A percentile compares a stretch with the other conserved stretches of the same genome.
phyloP scores from a whole-genome alignment of 2,888 invertebrate species.

The Desoria tigrina region DNA sequence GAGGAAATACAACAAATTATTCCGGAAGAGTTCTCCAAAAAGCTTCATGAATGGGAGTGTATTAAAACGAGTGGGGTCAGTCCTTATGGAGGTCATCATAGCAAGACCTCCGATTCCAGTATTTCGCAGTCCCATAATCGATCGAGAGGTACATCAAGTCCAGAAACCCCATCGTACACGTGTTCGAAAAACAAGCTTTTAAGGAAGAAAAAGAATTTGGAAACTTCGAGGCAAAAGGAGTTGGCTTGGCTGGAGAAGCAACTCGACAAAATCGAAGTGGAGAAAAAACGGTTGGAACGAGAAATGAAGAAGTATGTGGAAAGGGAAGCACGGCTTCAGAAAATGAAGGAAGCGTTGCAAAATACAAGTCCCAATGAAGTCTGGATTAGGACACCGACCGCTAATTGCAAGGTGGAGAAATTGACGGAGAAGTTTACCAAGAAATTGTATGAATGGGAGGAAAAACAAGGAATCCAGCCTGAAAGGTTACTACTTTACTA shows the following conservation, averaged over 20 bases:
- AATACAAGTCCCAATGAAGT: conserved; percentile 65
- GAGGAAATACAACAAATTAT: conserved; percentile 63
- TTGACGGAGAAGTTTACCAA: conserved; percentile 82
- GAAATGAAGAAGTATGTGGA: conserved; percentile 67
- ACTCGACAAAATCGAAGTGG: conserved; percentile 64
- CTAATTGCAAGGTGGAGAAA: conserved; percentile 80
- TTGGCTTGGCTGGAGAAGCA: conserved; percentile 65
- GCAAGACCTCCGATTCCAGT: not conserved
- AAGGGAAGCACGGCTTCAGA: conserved; percentile 60
- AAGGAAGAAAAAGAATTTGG: conserved; percentile 19
- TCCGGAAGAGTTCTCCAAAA: conserved; percentile 79
- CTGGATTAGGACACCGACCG: conserved; percentile 77
- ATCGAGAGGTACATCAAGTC: not conserved
- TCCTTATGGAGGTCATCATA: conserved; percentile 2
- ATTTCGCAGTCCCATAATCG: not conserved
- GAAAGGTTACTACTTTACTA: too few relatives aligned
- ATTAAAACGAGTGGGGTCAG: conserved; percentile 63
- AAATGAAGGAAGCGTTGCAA: conserved; percentile 18
- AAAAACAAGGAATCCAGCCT: conserved; percentile 80
- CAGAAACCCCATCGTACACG: not conserved
- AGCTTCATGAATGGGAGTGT: conserved; percentile 82
- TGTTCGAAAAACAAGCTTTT: not conserved
- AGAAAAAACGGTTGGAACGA: conserved; percentile 65
- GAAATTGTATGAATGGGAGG: conserved; percentile 83
- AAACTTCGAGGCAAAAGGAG: conserved; percentile 57